phyloP scores from a whole-genome alignment of 2,888 invertebrate genomes.

The Alloplasta piceator region DNA sequence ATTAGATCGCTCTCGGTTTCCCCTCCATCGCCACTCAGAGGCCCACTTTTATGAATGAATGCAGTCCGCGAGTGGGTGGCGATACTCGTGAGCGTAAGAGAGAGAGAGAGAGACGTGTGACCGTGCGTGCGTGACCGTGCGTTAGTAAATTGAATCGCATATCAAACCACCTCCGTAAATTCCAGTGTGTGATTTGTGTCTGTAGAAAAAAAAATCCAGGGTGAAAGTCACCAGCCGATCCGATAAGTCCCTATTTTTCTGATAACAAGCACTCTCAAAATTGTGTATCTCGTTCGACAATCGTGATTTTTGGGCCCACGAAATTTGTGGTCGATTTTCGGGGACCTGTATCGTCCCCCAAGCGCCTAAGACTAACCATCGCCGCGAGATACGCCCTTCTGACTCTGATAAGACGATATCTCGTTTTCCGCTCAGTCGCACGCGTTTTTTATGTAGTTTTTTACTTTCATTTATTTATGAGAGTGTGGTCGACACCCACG shows the following conservation, averaged over 20 bases:
- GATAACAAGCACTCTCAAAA: too few relatives aligned
- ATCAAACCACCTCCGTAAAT: not conserved
- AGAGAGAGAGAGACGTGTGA: not conserved
- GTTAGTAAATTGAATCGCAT: slow-evolving; percentile 35
- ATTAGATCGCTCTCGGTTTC: slow-evolving; percentile 23
- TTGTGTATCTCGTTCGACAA: too few relatives aligned
- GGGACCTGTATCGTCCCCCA: too few relatives aligned
- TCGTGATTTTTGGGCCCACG: too few relatives aligned
- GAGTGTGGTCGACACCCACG: slow-evolving; percentile 61
- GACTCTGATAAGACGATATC: slow-evolving; percentile 15
- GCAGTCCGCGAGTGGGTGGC: slow-evolving; percentile 79
- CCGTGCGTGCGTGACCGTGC: slow-evolving; percentile 64
- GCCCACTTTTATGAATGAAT: slow-evolving; percentile 79
- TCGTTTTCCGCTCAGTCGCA: slow-evolving; percentile 48
- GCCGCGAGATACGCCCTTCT: not conserved
- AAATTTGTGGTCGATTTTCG: too few relatives aligned
- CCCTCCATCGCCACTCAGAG: slow-evolving; percentile 59
- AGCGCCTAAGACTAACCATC: too few relatives aligned
- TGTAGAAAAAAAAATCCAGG: too few relatives aligned
- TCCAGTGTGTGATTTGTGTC: too few relatives aligned
- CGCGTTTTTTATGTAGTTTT: slow-evolving; percentile 25
- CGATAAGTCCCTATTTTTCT: too few relatives aligned
- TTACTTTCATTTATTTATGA: not conserved
- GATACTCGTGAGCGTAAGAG: slow-evolving; percentile 69
- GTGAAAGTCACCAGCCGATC: too few relatives aligned